Conservation (phyloP, 1,140 invertebrate genomes). For the Nephila pilipes region DNA sequence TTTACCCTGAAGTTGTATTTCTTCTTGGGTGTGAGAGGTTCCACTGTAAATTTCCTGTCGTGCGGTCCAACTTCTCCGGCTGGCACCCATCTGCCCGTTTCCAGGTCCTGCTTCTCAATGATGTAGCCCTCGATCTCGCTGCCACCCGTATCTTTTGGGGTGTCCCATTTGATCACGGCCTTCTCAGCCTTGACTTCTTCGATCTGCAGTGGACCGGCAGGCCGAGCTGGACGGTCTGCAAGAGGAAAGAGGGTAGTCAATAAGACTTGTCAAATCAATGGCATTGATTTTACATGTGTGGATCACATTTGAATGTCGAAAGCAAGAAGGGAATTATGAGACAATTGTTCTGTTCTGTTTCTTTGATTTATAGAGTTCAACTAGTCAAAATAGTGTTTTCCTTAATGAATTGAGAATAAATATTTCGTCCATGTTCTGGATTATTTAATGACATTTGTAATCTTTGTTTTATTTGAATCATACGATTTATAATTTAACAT, state of each 20-base stretch:
- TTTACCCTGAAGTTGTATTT: slow-evolving; percentile 99
- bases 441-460: too few relatives aligned
- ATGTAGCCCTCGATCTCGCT: slow-evolving; percentile 96
- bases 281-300: too few relatives aligned
- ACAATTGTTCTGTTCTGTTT: too few relatives aligned
- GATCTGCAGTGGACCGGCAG: slow-evolving; percentile 89
- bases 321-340: too few relatives aligned
- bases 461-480: too few relatives aligned
- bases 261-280: background rate
- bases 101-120: slow-evolving; percentile 96
- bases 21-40: slow-evolving; percentile 96
- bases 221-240: slow-evolving; percentile 91
- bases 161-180: slow-evolving; percentile 96
- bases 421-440: too few relatives aligned
- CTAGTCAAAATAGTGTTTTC: too few relatives aligned
- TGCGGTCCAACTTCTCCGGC: slow-evolving; percentile 92
- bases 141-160: slow-evolving; percentile 96
- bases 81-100: slow-evolving; percentile 94
- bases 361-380: too few relatives aligned
- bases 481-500: too few relatives aligned
- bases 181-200: slow-evolving; percentile 93
- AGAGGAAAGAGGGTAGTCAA: slow-evolving; percentile 61
- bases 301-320: too few relatives aligned
- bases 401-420: too few relatives aligned
- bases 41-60: slow-evolving; percentile 91